Evolutionary conservation across 37 sponge, comb jelly and placozoan genomes (phyloP).

Genomic region (Halisarca cf. caerulea): DNA sequence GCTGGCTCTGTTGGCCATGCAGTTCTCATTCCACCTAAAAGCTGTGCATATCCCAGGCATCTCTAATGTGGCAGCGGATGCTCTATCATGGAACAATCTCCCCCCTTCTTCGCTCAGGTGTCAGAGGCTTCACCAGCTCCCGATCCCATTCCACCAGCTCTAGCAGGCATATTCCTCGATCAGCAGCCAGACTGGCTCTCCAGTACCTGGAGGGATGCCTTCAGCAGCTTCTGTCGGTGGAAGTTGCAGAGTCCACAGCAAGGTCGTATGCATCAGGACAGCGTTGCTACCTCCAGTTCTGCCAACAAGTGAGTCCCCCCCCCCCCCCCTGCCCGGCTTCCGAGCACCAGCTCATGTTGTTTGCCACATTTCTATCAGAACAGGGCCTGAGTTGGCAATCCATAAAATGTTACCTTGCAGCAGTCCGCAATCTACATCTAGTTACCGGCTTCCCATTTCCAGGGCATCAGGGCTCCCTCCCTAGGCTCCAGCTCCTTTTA

Average conservation of each 20-base stretch:
- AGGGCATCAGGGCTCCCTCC: neutral
- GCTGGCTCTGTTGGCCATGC: too few species aligned
- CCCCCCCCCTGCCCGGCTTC: constrained; percentile 54
- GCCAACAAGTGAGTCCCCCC: constrained; percentile 30
- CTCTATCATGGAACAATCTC: constrained; percentile 37
- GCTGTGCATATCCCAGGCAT: neutral
- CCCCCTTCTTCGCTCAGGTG: neutral
- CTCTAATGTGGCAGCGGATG: constrained; percentile 59
- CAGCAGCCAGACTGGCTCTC: constrained; percentile 60
- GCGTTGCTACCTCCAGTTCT: constrained; percentile 37
- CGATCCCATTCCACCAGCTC: neutral
- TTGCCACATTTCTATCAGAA: constrained; percentile 28
- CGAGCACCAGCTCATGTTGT: constrained; percentile 31
- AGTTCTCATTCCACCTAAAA: neutral
- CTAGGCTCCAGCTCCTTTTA: constrained; percentile 9
- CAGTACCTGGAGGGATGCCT: constrained; percentile 36
- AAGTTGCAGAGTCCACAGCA: constrained; percentile 51
- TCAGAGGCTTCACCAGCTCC: neutral
- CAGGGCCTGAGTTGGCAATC: constrained; percentile 33
- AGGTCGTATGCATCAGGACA: constrained; percentile 48
- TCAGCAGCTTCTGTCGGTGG: neutral
- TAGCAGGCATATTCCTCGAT: constrained; percentile 8
- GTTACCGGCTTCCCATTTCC: constrained; percentile 44
- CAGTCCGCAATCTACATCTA: constrained; percentile 44
- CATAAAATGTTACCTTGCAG: constrained; percentile 63